Evolutionary conservation across 1,140 invertebrate species (phyloP).

Genomic region (Thrips palmi): DNA sequence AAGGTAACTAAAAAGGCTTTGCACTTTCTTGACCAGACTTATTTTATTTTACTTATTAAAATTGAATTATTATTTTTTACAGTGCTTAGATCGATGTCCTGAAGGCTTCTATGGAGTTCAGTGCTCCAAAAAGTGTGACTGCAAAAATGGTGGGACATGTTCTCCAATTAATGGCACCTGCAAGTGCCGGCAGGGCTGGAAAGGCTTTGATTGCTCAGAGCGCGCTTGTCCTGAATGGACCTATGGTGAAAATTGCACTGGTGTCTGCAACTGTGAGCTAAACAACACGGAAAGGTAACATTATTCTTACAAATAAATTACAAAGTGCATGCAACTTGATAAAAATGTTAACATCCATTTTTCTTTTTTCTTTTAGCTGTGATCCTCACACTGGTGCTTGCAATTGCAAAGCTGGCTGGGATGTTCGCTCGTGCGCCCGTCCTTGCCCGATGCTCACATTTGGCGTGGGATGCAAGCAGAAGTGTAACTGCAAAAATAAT

Average conservation of each 20-base stretch:
- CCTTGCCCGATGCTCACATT: constrained; percentile 66
- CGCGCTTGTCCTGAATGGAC: constrained; percentile 42
- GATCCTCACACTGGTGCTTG: constrained; percentile 78
- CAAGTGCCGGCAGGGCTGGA: constrained; percentile 55
- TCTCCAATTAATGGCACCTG: constrained; percentile 48
- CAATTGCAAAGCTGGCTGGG: constrained; percentile 75
- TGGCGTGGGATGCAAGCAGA: constrained; percentile 57
- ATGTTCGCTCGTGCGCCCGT: constrained; percentile 55
- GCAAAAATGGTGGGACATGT: constrained; percentile 59
- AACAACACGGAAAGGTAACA: constrained; percentile 46
- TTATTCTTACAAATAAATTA: not conserved
- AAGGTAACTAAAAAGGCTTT: constrained; percentile 29
- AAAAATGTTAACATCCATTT: constrained; percentile 2
- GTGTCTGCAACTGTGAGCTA: constrained; percentile 53
- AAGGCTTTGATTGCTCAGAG: constrained; percentile 43
- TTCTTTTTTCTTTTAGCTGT: constrained; percentile 33
- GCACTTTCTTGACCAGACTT: constrained; percentile 1
- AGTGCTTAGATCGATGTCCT: constrained; percentile 63
- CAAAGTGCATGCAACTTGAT: not conserved
- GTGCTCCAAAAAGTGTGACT: constrained; percentile 52
- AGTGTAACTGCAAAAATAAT: constrained; percentile 69
- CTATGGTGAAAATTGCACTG: constrained; percentile 52
- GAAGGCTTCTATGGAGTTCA: constrained; percentile 55
- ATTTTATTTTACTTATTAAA: constrained; percentile 3
- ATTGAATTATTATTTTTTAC: constrained; percentile 14